These are phyloP conservation scores for Gadopsis marmoratus DNA, from an alignment of 2,797 vertebrate species.

Conservation along the genomic window DNA sequence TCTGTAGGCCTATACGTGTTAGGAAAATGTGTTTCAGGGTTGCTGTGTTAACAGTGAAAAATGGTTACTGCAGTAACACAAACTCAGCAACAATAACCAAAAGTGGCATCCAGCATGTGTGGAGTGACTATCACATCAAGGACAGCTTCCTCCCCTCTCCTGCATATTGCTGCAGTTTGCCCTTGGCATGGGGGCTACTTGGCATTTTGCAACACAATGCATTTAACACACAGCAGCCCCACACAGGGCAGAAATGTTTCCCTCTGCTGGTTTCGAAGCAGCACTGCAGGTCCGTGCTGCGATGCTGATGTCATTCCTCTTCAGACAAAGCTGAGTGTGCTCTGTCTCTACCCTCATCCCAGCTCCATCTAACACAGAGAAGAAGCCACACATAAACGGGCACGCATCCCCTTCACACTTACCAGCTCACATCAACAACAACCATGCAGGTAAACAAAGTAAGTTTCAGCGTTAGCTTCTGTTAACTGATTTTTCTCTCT, in stretches of 20 bases:
- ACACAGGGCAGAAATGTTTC: slow-evolving; percentile 11
- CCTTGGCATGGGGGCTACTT: slow-evolving; percentile 57
- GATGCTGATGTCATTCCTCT: slow-evolving; percentile 50
- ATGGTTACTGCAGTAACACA: slow-evolving; percentile 9
- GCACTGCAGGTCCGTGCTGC: slow-evolving; percentile 39
- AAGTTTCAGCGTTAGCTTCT: slow-evolving; percentile 58
- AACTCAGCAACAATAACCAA: slow-evolving; percentile 34
- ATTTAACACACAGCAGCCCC: slow-evolving; percentile 23
- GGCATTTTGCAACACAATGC: slow-evolving; percentile 62
- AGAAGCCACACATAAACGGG: slow-evolving; percentile 83
- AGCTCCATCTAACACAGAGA: slow-evolving; percentile 78
- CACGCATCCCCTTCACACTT: slow-evolving; percentile 80
- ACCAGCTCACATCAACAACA: slow-evolving; percentile 62
- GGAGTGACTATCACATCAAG: slow-evolving; percentile 36
- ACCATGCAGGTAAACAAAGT: slow-evolving; percentile 83
- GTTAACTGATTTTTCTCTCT: background rate
- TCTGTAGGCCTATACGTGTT: background rate
- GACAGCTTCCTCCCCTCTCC: slow-evolving; percentile 37
- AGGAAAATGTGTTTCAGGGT: slow-evolving; percentile 2
- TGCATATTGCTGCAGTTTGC: slow-evolving; percentile 60
- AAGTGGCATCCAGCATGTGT: slow-evolving; percentile 53
- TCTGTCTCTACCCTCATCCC: slow-evolving; percentile 47
- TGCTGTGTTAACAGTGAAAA: slow-evolving; percentile 25
- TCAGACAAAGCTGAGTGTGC: slow-evolving; percentile 32
- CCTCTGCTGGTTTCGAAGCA: slow-evolving; percentile 58